Conservation (phyloP, 1,140 invertebrate species). For the Ips nitidus region DNA sequence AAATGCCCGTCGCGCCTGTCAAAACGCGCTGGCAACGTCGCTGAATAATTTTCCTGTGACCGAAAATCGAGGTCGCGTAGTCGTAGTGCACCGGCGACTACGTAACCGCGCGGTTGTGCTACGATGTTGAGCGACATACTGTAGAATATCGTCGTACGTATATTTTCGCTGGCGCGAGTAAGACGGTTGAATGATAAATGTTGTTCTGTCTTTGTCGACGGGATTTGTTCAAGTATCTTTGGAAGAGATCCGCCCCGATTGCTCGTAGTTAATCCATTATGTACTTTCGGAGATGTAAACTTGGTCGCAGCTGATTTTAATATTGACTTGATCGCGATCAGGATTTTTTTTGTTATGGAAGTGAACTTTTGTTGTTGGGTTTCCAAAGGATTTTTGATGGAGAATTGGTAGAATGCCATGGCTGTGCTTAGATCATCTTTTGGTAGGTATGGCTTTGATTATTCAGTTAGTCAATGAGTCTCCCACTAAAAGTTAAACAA, state of each 20-base stretch:
- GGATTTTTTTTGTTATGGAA: too few relatives aligned
- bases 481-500: too few relatives aligned
- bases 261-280: neutral
- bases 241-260: slow-evolving; percentile 3
- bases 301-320: too few relatives aligned
- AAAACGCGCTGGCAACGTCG: slow-evolving; percentile 23
- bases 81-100: slow-evolving; percentile 27
- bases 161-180: slow-evolving; percentile 6
- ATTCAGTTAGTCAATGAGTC: neutral
- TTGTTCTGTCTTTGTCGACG: slow-evolving; percentile 24
- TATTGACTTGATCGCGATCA: too few relatives aligned
- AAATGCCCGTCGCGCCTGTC: slow-evolving; percentile 21
- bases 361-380: too few relatives aligned
- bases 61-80: slow-evolving; percentile 21
- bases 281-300: neutral
- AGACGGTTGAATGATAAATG: neutral
- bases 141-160: slow-evolving; percentile 9
- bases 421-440: slow-evolving; percentile 49
- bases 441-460: slow-evolving; percentile 41
- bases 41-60: slow-evolving; percentile 23
- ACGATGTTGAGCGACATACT: slow-evolving; percentile 12
- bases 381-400: neutral
- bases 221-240: slow-evolving; percentile 3
- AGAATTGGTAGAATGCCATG: slow-evolving; percentile 44
- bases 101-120: neutral